Evolutionary conservation across 2,888 invertebrate species (phyloP).

Genomic region (Siphlonurus alternatus): DNA sequence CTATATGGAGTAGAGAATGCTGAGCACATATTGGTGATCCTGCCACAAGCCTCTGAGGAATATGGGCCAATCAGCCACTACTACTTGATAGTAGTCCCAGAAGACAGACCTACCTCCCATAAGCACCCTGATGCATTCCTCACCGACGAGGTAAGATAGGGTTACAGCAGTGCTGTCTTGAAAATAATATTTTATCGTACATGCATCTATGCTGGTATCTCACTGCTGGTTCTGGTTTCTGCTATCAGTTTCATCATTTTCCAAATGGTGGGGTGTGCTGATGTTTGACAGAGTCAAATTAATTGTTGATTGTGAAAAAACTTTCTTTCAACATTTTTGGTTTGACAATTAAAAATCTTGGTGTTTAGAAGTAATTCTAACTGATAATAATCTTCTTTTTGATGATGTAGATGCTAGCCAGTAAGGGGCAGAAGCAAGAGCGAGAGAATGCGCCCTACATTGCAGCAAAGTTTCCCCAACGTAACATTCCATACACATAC

Average conservation of each 20-base stretch:
- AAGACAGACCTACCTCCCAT: slow-evolving; percentile 19
- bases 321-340: too few species aligned
- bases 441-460: slow-evolving; percentile 26
- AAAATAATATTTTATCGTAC: too few species aligned
- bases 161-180: background rate
- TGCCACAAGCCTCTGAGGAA: slow-evolving; percentile 33
- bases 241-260: too few species aligned
- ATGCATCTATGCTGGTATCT: too few species aligned
- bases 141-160: slow-evolving; percentile 18
- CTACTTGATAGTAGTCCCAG: slow-evolving; percentile 35
- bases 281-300: too few species aligned
- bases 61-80: slow-evolving; percentile 38
- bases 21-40: slow-evolving; percentile 19
- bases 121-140: slow-evolving; percentile 25
- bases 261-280: too few species aligned
- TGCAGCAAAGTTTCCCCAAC: slow-evolving; percentile 29
- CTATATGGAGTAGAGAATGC: slow-evolving; percentile 18
- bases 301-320: too few species aligned
- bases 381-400: background rate
- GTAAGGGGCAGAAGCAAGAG: slow-evolving; percentile 12
- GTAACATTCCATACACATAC: slow-evolving; percentile 28
- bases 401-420: slow-evolving; percentile 16
- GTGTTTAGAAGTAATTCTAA: background rate
- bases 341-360: too few species aligned
- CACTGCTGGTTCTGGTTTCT: too few species aligned